These are phyloP conservation scores for Microcebus murinus DNA, from an alignment of 2,113 vertebrate species.

Conservation along the genomic window DNA sequence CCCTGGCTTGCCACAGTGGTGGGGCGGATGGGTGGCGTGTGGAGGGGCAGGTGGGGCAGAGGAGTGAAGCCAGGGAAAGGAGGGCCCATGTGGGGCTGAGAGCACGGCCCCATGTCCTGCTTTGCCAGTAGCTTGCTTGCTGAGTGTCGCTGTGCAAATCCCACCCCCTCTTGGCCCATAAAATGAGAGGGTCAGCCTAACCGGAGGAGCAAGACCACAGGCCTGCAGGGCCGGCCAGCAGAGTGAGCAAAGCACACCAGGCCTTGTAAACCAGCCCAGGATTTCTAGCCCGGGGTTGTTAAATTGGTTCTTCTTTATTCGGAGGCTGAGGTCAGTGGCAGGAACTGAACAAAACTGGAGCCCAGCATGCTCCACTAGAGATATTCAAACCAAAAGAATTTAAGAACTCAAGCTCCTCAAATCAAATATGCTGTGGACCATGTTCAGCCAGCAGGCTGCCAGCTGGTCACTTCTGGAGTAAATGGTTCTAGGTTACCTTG, in stretches of 20 bases:
- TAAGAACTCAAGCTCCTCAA: not conserved
- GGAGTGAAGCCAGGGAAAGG: not conserved
- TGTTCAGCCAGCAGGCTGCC: not conserved
- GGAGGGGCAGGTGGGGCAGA: not conserved
- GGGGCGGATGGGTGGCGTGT: accelerated
- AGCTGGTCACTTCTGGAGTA: not conserved
- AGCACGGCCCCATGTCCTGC: not conserved
- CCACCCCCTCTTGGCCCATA: not conserved
- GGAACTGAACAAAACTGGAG: not conserved
- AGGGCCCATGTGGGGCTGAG: not conserved
- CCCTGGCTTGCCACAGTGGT: not conserved
- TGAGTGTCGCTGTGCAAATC: not conserved
- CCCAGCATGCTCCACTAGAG: accelerated
- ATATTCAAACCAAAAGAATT: not conserved
- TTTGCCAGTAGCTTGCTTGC: not conserved
- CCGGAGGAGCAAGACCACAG: not conserved
- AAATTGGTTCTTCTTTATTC: not conserved
- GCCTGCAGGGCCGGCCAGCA: not conserved
- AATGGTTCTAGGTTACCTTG: not conserved
- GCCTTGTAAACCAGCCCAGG: not conserved
- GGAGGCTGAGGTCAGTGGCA: not conserved
- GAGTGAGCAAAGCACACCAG: not conserved
- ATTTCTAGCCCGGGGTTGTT: not conserved
- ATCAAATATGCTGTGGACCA: not conserved
- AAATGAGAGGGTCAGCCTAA: not conserved